phyloP scores from a whole-genome alignment of 2,797 vertebrate species.

The Emys orbicularis region DNA sequence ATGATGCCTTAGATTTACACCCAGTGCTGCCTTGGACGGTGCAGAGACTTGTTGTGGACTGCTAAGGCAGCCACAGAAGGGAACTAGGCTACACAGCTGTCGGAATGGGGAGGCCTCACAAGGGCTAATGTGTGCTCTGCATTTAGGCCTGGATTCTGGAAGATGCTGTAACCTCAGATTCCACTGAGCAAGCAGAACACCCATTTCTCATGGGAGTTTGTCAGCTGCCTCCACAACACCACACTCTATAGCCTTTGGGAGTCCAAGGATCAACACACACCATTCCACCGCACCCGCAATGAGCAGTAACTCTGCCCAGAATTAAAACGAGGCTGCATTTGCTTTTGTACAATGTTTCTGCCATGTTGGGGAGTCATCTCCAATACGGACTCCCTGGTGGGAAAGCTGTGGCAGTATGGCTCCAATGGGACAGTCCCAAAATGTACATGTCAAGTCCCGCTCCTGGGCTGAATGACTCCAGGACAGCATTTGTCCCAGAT shows the following conservation, averaged over 20 bases:
- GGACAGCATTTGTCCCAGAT: too few relatives aligned
- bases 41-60: neutral
- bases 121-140: neutral
- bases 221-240: neutral
- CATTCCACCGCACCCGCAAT: neutral
- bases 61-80: neutral
- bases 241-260: neutral
- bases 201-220: neutral
- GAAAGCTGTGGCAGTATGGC: neutral
- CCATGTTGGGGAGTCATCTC: neutral
- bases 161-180: neutral
- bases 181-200: neutral
- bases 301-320: neutral
- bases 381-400: neutral
- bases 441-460: too few relatives aligned
- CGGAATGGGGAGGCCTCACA: neutral
- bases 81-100: neutral
- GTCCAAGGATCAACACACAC: neutral
- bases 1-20: too few relatives aligned
- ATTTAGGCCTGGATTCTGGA: neutral
- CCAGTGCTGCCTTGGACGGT: accelerated
- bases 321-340: accelerated
- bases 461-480: too few relatives aligned
- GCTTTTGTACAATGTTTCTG: neutral
- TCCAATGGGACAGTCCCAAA: neutral